A percentile compares a stretch with the other conserved stretches of the same genome.
Evolutionary conservation across 2,113 vertebrate species (phyloP).

Genomic region (Mastomys natalensis): DNA sequence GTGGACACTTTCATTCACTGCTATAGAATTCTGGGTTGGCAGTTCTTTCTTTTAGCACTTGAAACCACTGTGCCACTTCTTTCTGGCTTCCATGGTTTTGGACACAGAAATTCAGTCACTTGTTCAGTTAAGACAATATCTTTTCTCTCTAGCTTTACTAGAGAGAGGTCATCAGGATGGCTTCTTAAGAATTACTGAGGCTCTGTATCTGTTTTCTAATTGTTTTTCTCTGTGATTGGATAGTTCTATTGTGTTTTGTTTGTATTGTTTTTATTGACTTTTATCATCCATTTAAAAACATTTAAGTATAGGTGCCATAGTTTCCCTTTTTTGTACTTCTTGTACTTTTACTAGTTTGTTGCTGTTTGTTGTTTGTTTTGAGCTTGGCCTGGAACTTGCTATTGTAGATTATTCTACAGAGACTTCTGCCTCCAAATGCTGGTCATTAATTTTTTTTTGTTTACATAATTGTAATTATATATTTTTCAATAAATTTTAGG

Average conservation of each 20-base stretch:
- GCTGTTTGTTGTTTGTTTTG: not conserved
- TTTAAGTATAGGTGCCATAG: not conserved
- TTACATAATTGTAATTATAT: not conserved
- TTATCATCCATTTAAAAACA: not conserved
- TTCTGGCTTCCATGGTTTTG: not conserved
- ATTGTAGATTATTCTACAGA: not conserved
- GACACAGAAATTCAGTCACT: not conserved
- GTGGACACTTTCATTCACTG: not conserved
- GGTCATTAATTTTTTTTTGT: not conserved
- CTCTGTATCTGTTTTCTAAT: not conserved
- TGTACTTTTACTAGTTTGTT: not conserved
- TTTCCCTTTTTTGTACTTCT: not conserved
- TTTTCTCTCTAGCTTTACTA: not conserved
- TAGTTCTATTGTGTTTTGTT: not conserved
- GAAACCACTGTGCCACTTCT: not conserved
- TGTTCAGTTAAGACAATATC: not conserved
- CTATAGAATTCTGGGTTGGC: not conserved
- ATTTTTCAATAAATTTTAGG: not conserved
- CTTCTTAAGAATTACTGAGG: not conserved
- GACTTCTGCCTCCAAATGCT: not conserved
- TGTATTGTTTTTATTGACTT: not conserved
- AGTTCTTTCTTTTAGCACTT: not conserved
- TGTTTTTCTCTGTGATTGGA: not conserved
- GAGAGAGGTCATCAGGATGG: not conserved
- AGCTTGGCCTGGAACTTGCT: not conserved